Conservation (phyloP, 2,888 invertebrate genomes). For the Gastracanthus pulcherrimus region DNA sequence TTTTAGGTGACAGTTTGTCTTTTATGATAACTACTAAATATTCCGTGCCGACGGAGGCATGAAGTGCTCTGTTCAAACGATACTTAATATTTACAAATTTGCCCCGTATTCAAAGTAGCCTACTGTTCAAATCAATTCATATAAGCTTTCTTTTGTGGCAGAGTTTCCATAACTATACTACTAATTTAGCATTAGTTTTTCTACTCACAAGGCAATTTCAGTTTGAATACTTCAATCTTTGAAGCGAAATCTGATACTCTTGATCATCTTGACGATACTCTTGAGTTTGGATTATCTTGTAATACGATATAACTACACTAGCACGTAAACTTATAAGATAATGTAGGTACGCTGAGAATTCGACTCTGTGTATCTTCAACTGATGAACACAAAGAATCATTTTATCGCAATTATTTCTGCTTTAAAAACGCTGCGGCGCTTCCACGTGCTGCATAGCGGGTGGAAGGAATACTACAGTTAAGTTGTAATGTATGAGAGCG, state of each 20-base stretch:
- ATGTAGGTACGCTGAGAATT: slow-evolving; percentile 29
- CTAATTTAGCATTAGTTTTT: neutral
- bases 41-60: no score
- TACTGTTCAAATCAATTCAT: neutral
- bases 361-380: slow-evolving; percentile 22
- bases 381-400: slow-evolving; percentile 24
- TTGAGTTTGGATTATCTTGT: slow-evolving; percentile 56
- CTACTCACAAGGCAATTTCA: neutral
- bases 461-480: no score
- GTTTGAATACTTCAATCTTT: slow-evolving; percentile 12
- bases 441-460: no score
- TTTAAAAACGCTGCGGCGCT: neutral
- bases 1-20: no score
- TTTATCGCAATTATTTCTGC: neutral
- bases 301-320: slow-evolving; percentile 60
- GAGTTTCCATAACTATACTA: neutral
- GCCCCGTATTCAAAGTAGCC: no score
- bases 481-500: no score
- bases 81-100: no score
- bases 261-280: slow-evolving; percentile 42
- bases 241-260: slow-evolving; percentile 43
- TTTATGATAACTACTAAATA: no score
- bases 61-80: no score
- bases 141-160: neutral
- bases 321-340: slow-evolving; percentile 26